These are phyloP conservation scores for Dromaius novaehollandiae DNA, from an alignment of 2,113 vertebrate species.

Conservation along the genomic window DNA sequence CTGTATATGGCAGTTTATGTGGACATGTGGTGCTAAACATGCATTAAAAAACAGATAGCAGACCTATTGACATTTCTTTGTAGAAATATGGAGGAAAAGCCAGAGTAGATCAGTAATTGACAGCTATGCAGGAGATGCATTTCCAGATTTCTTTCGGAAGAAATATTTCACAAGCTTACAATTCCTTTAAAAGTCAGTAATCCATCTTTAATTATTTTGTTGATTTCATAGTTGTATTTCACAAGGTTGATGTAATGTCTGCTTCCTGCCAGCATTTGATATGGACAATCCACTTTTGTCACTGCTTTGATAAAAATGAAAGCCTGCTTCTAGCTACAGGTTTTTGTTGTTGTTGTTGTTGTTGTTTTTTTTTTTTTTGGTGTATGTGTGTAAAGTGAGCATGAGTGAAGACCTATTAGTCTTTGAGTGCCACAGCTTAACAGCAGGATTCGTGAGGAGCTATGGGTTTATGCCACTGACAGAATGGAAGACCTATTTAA, in stretches of 20 bases:
- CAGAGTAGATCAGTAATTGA: constrained; percentile 62
- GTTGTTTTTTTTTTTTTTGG: neutral
- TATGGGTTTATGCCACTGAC: neutral
- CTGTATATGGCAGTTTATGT: constrained; percentile 62
- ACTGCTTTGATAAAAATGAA: constrained; percentile 67
- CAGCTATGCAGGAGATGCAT: constrained; percentile 58
- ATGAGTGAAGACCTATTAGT: neutral
- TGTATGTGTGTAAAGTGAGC: constrained; percentile 10
- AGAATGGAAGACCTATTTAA: neutral
- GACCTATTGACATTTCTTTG: constrained; percentile 53
- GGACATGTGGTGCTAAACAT: constrained; percentile 69
- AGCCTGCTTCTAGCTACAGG: constrained; percentile 69
- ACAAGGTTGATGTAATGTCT: constrained; percentile 69
- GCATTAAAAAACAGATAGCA: constrained; percentile 68
- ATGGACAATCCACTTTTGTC: constrained; percentile 72
- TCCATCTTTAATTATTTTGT: constrained; percentile 80
- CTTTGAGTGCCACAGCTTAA: constrained; percentile 8
- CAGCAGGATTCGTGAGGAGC: neutral
- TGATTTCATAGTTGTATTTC: constrained; percentile 78
- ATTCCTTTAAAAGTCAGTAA: constrained; percentile 64
- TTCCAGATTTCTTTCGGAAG: constrained; percentile 43
- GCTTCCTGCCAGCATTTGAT: constrained; percentile 74
- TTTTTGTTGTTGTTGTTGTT: too few relatives aligned
- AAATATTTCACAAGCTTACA: constrained; percentile 48
- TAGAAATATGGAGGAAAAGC: constrained; percentile 30